Base-by-base conservation (phyloP, 2,888 invertebrate species). In the Pseudococcus jackbeardsleyi region DNA sequence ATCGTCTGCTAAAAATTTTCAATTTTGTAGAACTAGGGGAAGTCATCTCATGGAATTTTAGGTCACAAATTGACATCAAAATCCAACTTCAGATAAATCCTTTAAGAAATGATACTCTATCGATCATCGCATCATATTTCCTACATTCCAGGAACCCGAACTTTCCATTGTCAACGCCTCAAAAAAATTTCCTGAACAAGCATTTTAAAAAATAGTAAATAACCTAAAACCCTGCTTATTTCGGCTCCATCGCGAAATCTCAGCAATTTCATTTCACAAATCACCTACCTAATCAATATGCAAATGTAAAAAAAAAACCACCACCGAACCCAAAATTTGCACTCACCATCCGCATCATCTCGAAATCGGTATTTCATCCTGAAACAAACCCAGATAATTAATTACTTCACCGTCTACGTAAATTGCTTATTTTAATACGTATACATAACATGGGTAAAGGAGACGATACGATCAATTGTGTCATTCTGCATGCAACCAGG, bases 381-480 rank as follows among this genome's bases (percentile, higher is more conserved):
- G 64, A 64, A 64, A 64, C 64, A 64, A 64, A 64, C 22, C 64
- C 8, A 22, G 2, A 9, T 22, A 64, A 64, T 64, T 64, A 64
- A 64, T 64, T 64, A 64, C 22, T 64, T 22, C 64, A 64, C 11
- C 8, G 22, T 64, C 9, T 64, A 64, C 15, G 22, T 22, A 64
- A 64, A 64, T 64, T 64, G 19, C 64, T 64, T 64, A 64, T 64
- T 64, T 64, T 22, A n/a, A 12, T 11, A 59, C 64, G n/a, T 42
- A 42, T 42, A 8, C 22, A 64, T 19, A 64, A 3, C 1, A 9
- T 12, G 9, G 19, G 12, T 19, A 59, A 59, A 59, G 59, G 3
- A 64, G 64, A 64, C 22, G 64, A 64, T 64, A 64, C 64, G 22
- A 64, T 64, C 64, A 64, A 64, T 64, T 64, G 64, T 64, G 64